These are phyloP conservation scores for Cremastinae sp. DNA, from an alignment of 2,888 invertebrate genomes.

Conservation along the genomic window DNA sequence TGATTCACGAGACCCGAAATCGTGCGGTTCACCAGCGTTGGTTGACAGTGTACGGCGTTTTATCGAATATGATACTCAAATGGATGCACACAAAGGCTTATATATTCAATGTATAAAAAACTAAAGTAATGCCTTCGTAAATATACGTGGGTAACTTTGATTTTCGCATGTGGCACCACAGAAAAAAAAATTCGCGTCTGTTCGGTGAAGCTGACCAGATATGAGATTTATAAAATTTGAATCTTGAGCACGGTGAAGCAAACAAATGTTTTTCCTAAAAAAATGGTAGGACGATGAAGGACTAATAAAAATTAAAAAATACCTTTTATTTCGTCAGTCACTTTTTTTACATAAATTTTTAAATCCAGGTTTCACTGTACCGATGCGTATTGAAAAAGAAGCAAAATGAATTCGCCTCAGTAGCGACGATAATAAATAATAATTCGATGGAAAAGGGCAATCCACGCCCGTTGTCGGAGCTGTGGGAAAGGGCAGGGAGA, in stretches of 20 bases:
- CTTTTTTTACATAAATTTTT: no score
- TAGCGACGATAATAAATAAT: slow-evolving; percentile 73
- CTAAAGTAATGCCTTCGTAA: neutral
- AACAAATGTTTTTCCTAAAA: no score
- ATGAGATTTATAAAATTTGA: neutral
- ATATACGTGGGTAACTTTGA: slow-evolving; percentile 33
- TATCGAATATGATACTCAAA: slow-evolving; percentile 37
- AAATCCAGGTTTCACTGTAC: no score
- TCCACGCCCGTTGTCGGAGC: slow-evolving; percentile 46
- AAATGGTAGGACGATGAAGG: slow-evolving; percentile 2
- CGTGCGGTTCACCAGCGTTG: slow-evolving; percentile 53
- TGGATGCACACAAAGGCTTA: slow-evolving; percentile 59
- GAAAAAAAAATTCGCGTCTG: neutral
- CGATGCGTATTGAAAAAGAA: no score
- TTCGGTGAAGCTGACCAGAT: slow-evolving; percentile 33
- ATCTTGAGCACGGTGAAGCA: no score
- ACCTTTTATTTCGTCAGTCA: no score
- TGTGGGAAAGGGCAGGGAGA: slow-evolving; percentile 65
- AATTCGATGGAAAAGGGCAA: slow-evolving; percentile 71
- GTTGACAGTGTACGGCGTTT: slow-evolving; percentile 43
- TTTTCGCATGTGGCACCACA: slow-evolving; percentile 40
- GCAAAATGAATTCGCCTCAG: slow-evolving; percentile 43
- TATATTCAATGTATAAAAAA: slow-evolving; percentile 61
- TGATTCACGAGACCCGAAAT: slow-evolving; percentile 43
- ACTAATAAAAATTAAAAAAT: slow-evolving; percentile 28